These are phyloP conservation scores for Phrynosoma platyrhinos DNA, from an alignment of 2,113 vertebrate genomes.

Conservation along the genomic window DNA sequence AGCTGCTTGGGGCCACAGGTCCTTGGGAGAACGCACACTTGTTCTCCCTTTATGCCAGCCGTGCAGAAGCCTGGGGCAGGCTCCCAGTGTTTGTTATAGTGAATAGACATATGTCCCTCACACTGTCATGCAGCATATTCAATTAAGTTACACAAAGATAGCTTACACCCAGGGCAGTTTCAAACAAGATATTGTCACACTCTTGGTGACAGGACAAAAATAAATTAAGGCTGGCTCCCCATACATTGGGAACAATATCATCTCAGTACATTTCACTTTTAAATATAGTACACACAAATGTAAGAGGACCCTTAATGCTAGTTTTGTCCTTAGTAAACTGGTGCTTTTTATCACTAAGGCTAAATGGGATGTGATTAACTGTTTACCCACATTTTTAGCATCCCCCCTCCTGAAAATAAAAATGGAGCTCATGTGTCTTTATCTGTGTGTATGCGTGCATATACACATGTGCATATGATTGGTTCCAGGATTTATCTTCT, in stretches of 20 bases:
- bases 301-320: slow-evolving; percentile 20
- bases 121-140: slow-evolving; percentile 78
- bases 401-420: background rate
- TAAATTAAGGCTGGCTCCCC: slow-evolving; percentile 68
- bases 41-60: slow-evolving; percentile 72
- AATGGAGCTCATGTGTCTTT: background rate
- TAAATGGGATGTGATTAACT: background rate
- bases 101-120: slow-evolving; percentile 83
- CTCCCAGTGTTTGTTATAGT: slow-evolving; percentile 68
- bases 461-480: background rate
- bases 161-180: slow-evolving; percentile 73
- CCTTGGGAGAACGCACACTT: slow-evolving; percentile 91
- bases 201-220: slow-evolving; percentile 71
- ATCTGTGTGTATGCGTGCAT: background rate
- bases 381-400: background rate
- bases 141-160: slow-evolving; percentile 79
- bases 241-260: slow-evolving; percentile 75
- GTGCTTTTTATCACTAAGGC: background rate
- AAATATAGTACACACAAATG: slow-evolving; percentile 57
- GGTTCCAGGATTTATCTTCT: background rate
- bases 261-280: slow-evolving; percentile 74
- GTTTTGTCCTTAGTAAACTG: slow-evolving; percentile 21
- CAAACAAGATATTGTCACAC: slow-evolving; percentile 79
- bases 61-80: slow-evolving; percentile 65
- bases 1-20: slow-evolving; percentile 86